These are phyloP conservation scores for Lobophora halterata DNA, from an alignment of 2,888 invertebrate genomes.

Conservation along the genomic window DNA sequence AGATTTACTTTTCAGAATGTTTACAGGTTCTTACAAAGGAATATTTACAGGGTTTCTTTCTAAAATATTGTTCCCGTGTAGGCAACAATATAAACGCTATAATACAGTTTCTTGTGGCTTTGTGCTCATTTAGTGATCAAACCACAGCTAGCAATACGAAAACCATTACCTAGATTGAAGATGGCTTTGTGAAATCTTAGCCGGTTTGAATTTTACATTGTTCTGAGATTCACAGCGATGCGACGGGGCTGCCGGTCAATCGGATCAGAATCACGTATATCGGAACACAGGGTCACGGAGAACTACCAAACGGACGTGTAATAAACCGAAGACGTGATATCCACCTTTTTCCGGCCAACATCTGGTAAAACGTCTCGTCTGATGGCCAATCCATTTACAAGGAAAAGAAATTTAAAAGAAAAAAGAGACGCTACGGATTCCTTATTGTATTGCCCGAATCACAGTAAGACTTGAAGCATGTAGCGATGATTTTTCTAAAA, in stretches of 20 bases:
- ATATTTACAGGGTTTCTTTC: constrained; percentile 38
- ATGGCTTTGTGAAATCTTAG: constrained; percentile 12
- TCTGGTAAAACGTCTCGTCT: constrained; percentile 45
- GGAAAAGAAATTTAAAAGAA: constrained; percentile 36
- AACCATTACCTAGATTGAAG: constrained; percentile 24
- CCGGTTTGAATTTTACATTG: constrained; percentile 25
- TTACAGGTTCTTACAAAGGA: constrained; percentile 44
- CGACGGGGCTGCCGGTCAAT: constrained; percentile 39
- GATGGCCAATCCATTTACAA: constrained; percentile 38
- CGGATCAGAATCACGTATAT: constrained; percentile 68
- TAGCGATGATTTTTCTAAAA: constrained; percentile 4
- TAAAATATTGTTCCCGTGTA: constrained; percentile 12
- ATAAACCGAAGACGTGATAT: constrained; percentile 75
- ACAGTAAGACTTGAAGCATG: constrained; percentile 2
- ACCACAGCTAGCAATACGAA: constrained; percentile 4
- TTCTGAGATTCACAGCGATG: constrained; percentile 13
- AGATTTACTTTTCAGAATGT: constrained; percentile 57
- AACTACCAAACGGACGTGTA: constrained; percentile 63
- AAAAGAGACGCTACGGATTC: constrained; percentile 22
- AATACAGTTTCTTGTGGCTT: constrained; percentile 13
- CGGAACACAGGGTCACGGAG: constrained; percentile 55
- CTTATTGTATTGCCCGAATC: constrained; percentile 11
- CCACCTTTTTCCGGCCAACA: constrained; percentile 49
- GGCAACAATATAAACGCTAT: constrained; percentile 7
- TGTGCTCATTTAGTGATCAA: constrained; percentile 10